Evolutionary conservation across 2,113 vertebrate species (phyloP).

Genomic region (Thamnophis sirtalis): DNA sequence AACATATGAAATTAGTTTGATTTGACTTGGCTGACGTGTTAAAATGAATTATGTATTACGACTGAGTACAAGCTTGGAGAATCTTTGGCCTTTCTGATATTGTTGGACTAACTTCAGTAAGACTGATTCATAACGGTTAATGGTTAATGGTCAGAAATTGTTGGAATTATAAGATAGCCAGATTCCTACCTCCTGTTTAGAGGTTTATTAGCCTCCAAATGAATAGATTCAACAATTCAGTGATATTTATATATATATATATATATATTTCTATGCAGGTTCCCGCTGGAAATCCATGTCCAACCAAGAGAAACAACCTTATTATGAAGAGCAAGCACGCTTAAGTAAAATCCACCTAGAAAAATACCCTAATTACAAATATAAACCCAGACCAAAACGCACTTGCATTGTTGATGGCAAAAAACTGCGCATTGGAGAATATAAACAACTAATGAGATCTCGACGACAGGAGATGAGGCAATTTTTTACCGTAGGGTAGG

Average conservation of each 20-base stretch:
- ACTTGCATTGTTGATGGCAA: constrained; percentile 99
- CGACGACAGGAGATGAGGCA: constrained; percentile 98
- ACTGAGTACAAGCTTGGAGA: background rate
- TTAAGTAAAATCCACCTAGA: constrained; percentile 98
- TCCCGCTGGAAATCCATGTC: constrained; percentile 99
- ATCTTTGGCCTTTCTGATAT: background rate
- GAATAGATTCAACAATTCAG: constrained; percentile 14
- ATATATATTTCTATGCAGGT: constrained; percentile 65
- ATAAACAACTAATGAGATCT: constrained; percentile 98
- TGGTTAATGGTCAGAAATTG: too few species aligned
- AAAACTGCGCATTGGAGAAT: constrained; percentile 95
- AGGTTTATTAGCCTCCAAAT: background rate
- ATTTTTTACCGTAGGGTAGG: constrained; percentile 98
- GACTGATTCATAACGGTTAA: background rate
- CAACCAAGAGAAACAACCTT: constrained; percentile 98
- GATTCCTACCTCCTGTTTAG: background rate
- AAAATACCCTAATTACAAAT: constrained; percentile 99
- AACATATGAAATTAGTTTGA: constrained; percentile 7
- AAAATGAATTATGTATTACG: background rate
- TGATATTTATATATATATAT: background rate
- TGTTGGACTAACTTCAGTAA: background rate
- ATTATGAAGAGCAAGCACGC: constrained; percentile 96
- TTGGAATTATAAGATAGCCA: background rate
- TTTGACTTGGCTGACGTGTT: background rate
- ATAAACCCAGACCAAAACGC: constrained; percentile 97